Conservation (phyloP, 2,888 invertebrate genomes). For the Meta bourneti region DNA sequence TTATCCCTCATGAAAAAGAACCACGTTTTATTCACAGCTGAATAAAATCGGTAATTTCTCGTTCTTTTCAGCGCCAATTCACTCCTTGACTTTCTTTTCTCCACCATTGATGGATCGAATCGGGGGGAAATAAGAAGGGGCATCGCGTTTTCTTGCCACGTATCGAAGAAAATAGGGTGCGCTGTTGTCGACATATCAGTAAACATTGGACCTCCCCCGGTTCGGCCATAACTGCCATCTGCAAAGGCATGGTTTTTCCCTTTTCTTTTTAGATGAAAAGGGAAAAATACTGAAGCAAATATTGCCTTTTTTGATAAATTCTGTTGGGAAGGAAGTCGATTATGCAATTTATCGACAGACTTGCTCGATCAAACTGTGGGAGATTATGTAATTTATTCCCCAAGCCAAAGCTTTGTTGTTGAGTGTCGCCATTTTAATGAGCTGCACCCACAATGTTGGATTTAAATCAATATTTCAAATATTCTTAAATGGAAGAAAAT, state of each 20-base stretch:
- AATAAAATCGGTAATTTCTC: slow-evolving; percentile 1
- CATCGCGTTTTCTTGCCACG: slow-evolving; percentile 16
- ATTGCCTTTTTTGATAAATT: slow-evolving; percentile 34
- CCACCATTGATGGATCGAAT: background rate
- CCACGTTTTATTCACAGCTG: background rate
- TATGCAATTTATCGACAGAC: background rate
- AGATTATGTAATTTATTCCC: no score
- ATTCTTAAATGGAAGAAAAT: no score
- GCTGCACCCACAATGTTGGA: no score
- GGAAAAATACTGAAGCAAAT: slow-evolving; percentile 2
- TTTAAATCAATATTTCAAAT: no score
- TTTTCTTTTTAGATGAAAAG: background rate
- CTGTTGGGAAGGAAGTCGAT: background rate
- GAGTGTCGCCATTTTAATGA: no score
- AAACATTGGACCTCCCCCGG: slow-evolving; percentile 13
- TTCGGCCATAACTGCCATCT: slow-evolving; percentile 31
- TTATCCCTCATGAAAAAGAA: background rate
- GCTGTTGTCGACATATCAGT: slow-evolving; percentile 29
- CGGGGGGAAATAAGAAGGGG: background rate
- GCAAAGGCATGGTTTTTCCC: background rate
- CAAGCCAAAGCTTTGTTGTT: no score
- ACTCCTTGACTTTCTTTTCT: background rate
- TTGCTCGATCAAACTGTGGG: background rate
- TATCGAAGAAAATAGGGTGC: background rate
- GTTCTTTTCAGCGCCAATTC: background rate